A percentile compares a stretch with the other conserved stretches of the same genome.
phyloP scores from a whole-genome alignment of 1,140 invertebrate species.

The Procambarus clarkii region DNA sequence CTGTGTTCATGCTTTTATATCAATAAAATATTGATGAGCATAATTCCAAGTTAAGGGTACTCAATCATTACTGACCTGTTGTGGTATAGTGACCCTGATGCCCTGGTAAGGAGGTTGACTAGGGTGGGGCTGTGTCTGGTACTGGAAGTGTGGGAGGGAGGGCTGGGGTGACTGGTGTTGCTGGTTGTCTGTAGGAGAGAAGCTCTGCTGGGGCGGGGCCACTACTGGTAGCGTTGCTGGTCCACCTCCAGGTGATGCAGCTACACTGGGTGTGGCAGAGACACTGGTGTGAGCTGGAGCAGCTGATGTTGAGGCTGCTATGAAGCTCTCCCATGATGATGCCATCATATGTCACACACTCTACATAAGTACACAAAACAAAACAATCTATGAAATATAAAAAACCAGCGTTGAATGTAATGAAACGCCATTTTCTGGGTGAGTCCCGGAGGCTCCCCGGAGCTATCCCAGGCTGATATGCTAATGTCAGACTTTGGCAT shows the following conservation, averaged over 20 bases:
- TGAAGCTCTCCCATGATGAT: constrained; percentile 63
- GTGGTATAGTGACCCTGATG: constrained; percentile 46
- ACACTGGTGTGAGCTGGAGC: constrained; percentile 27
- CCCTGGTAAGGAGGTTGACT: constrained; percentile 36
- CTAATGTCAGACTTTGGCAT: too few relatives aligned
- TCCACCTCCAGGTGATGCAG: not conserved
- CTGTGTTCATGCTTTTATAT: too few relatives aligned
- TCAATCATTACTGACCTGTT: constrained; percentile 17
- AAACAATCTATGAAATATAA: not conserved
- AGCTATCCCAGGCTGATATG: too few relatives aligned
- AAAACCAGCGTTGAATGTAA: too few relatives aligned
- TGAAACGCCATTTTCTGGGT: too few relatives aligned
- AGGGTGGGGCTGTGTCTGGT: not conserved
- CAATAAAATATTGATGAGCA: too few relatives aligned
- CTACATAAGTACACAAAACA: not conserved
- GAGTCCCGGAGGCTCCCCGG: too few relatives aligned
- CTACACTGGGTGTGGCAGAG: not conserved
- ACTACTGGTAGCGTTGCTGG: not conserved
- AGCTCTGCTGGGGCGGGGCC: constrained; percentile 10
- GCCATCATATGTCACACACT: constrained; percentile 18
- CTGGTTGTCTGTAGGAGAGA: not conserved
- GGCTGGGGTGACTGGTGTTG: constrained; percentile 15
- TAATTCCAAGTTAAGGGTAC: too few relatives aligned
- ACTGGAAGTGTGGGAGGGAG: constrained; percentile 33
- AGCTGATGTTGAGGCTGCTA: constrained; percentile 33